Conservation (phyloP, 2,113 vertebrate species). For the Neodon shergylaensis region DNA sequence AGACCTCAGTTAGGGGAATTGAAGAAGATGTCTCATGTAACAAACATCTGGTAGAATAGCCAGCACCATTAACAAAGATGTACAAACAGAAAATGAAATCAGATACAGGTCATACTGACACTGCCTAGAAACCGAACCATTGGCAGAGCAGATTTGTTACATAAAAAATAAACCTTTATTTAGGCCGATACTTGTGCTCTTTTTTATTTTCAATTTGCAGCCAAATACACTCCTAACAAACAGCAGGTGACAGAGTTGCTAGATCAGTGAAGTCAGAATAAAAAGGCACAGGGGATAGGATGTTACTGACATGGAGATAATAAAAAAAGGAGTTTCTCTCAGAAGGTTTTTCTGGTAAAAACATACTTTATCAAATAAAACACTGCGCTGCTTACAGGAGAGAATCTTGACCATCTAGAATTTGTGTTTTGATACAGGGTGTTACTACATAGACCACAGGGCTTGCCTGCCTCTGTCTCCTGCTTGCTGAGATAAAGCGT, state of each 20-base stretch:
- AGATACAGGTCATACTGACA: neutral
- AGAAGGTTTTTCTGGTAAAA: neutral
- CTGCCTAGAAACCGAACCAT: neutral
- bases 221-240: neutral
- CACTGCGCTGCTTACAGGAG: neutral
- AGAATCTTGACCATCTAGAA: neutral
- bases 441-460: neutral
- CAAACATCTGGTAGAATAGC: neutral
- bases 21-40: neutral
- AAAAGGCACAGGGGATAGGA: neutral
- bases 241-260: neutral
- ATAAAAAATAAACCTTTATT: constrained; percentile 5
- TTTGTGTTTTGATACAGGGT: neutral
- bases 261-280: constrained; percentile 20
- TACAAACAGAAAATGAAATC: neutral
- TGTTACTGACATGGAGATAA: neutral
- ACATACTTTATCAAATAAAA: constrained; percentile 39
- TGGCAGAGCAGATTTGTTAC: neutral
- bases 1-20: neutral
- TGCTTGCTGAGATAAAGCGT: neutral
- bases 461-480: neutral
- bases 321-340: neutral
- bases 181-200: neutral
- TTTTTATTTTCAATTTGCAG: neutral
- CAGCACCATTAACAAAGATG: neutral